Evolutionary conservation across 2,797 vertebrate species (phyloP), one percentile per base, ranked within the genome.

Genomic region (Phoeniculus purpureus): DNA sequence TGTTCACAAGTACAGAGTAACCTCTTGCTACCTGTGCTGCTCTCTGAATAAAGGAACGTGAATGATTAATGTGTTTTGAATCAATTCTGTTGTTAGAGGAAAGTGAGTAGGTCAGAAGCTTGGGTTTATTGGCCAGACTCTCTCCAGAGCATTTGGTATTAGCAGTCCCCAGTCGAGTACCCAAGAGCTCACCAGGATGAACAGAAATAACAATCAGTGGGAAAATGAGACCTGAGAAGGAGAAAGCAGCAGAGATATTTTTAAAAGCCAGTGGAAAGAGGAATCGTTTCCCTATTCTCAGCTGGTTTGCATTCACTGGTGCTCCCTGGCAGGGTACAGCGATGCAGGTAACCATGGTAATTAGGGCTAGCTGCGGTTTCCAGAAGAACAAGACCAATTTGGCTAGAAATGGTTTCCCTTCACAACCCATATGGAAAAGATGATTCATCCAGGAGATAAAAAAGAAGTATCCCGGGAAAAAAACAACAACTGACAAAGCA

Each of bases 291-390:
- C 67, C 61, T 2, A 0, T 74, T 87, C 43, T 85, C 70, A 58
- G 47, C 68, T 68, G 65, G 54, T 61, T 85, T 82, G 72, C 60
- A 25, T 80, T 83, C 58, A 10, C 65, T 56, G 74, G 55, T 85
- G 64, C 60, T 96, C 75, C 67, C 68, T 66, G 84, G 66, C 62
- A 78, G 56, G 58, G 77, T 61, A 61, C 61, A 70, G 81, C 68
- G 67, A 47, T 65, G 81, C 58, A 80, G 73, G 87, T 92, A 91
- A 93, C 87, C 89, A 92, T 91, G 82, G 92, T 51, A 91, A 93
- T 94, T 71, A 72, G 74, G 74, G 79, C 55, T 66, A 47, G 68
- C 87, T 59, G 55, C 59, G 34, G 59, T 67, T 92, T 93, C 45
- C 68, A 90, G 78, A 40, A 73, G 89, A 62, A 76, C 0, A 0